Conservation (phyloP, 2,888 invertebrate genomes). For the Podabrus alpinus region DNA sequence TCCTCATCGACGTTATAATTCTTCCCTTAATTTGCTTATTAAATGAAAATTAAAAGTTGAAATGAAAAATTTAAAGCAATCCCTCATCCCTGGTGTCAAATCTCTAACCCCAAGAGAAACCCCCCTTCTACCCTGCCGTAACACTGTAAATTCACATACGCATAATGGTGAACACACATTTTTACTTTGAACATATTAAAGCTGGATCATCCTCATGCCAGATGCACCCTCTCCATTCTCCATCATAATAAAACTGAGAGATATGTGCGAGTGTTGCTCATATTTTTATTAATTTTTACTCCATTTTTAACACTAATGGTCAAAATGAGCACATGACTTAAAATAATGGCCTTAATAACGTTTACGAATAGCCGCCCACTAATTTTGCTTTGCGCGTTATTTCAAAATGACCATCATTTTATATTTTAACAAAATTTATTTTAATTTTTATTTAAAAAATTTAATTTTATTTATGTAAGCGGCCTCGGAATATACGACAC, state of each 20-base stretch:
- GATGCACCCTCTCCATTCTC: constrained; percentile 31
- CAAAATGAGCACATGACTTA: constrained; percentile 39
- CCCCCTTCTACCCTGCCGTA: constrained; percentile 27
- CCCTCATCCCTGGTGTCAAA: constrained; percentile 33
- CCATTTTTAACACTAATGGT: constrained; percentile 46
- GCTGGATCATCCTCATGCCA: constrained; percentile 41
- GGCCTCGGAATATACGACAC: background rate
- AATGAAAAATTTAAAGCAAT: constrained; percentile 24
- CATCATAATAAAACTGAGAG: constrained; percentile 40
- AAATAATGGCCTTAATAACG: constrained; percentile 42
- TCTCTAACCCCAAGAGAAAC: constrained; percentile 29
- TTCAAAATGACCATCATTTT: background rate
- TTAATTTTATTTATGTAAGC: background rate
- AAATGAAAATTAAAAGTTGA: constrained; percentile 6
- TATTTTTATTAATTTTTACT: constrained; percentile 47
- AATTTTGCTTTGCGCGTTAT: background rate
- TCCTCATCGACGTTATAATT: background rate
- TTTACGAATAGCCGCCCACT: constrained; percentile 33
- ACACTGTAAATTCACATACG: constrained; percentile 48
- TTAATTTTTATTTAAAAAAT: background rate
- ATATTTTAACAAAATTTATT: background rate
- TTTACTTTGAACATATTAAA: constrained; percentile 54
- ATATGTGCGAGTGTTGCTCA: constrained; percentile 38
- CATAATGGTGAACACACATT: constrained; percentile 56
- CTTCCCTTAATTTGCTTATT: background rate